Base-by-base conservation (phyloP, 2,113 vertebrate genomes). In the Hirundichthys speculiger region DNA sequence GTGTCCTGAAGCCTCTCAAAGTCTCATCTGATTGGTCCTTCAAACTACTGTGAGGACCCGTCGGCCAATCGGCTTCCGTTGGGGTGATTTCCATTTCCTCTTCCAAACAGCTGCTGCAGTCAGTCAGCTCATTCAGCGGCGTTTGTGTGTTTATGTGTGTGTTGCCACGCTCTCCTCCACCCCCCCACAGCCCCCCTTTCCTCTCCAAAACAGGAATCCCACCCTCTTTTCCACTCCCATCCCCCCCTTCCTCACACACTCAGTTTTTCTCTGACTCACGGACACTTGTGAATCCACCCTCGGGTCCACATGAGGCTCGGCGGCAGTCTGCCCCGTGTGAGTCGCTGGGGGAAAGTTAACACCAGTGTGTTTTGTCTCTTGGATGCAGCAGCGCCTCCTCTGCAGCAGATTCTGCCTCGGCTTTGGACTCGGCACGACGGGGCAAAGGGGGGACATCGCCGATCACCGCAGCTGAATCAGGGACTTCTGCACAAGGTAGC, bases 291-390 rank as follows among this genome's bases (percentile, higher is more conserved):
- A 80, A 78, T 74, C 51, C 15, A 47, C 70, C 64, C 61, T 67
- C 38, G 66, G 53, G 82, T 82, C 83, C 66, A 69, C 88, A 86
- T 82, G 79, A 77, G 82, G 69, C 74, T 56, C 60, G 59, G 80
- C 75, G 64, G 70, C 72, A 56, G 61, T 50, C 30, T 19, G 52
- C 18, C 61, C 73, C 65, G 60, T 70, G 69, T 86, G 76, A 90
- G 83, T 86, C 81, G 84, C 63, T 85, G 85, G 75, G n/a, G 88
- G 72, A 91, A 91, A 91, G 84, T 92, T 89, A n/a, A 82, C 75
- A 79, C 34, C 27, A 30, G 64, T 34, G 70, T 60, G 72, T 73
- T 52, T 8, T 82, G 58, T 79, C 43, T 83, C 81, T 83, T 80
- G 68, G 59, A 58, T 69, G 60, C 78, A 80, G 62, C 61, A 62